Evolutionary conservation across 2,888 invertebrate genomes (phyloP).

Genomic region (Cotesia congregata): DNA sequence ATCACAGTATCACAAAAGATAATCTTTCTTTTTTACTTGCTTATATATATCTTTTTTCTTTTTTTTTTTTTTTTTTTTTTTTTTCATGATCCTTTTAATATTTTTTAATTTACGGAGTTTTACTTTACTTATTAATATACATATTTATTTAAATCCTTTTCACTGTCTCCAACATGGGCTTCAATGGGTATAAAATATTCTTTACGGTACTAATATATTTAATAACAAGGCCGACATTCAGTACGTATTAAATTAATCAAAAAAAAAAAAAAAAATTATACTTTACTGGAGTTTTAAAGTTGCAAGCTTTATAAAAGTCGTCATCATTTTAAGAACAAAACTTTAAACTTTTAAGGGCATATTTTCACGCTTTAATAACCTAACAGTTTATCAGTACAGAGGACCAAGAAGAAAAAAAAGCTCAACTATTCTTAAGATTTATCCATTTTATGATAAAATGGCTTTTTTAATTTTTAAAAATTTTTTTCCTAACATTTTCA

Average conservation of each 20-base stretch:
- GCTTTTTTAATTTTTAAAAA: neutral
- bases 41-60: neutral
- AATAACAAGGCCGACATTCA: neutral
- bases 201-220: neutral
- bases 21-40: neutral
- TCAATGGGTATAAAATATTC: neutral
- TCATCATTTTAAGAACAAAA: neutral
- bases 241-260: neutral
- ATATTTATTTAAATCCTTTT: neutral
- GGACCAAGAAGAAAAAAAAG: neutral
- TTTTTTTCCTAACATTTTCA: neutral
- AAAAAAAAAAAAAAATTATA: neutral
- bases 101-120: no score
- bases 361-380: neutral
- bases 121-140: neutral
- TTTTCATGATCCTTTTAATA: neutral
- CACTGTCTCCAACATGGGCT: neutral
- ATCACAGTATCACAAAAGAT: constrained; percentile 29
- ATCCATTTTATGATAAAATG: neutral
- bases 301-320: neutral
- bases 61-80: neutral
- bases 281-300: neutral
- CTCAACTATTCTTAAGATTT: neutral
- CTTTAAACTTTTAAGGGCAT: neutral
- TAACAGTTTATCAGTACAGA: neutral